Conservation (phyloP, 2,113 vertebrate genomes). For the Calidris pugnax region DNA sequence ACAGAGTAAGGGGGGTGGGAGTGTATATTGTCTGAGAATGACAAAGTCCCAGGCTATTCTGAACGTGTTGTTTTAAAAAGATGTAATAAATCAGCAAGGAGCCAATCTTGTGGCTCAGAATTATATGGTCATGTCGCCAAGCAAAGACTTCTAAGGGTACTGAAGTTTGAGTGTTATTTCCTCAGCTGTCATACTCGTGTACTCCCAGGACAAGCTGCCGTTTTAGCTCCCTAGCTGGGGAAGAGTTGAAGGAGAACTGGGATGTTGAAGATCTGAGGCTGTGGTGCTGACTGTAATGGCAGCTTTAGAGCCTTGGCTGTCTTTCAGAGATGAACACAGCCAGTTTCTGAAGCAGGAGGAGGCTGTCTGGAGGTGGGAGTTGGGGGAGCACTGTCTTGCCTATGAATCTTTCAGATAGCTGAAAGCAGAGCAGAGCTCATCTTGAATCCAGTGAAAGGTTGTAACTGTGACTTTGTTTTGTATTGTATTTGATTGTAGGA, state of each 20-base stretch:
- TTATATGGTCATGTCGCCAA: neutral
- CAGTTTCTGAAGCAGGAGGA: neutral
- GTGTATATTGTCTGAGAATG: neutral
- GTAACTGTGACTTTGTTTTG: neutral
- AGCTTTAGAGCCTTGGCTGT: neutral
- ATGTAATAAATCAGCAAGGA: neutral
- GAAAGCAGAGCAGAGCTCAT: neutral
- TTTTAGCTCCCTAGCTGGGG: neutral
- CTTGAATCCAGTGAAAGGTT: neutral
- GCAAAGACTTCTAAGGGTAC: neutral
- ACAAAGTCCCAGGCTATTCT: neutral
- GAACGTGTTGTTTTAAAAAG: neutral
- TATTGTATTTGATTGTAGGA: accelerated
- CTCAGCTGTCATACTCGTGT: neutral
- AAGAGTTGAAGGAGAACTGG: neutral
- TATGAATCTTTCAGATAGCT: neutral
- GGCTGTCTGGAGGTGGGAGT: neutral
- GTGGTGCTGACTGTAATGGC: neutral
- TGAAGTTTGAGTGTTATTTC: neutral
- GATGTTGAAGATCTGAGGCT: neutral
- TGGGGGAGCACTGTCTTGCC: neutral
- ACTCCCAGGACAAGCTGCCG: neutral
- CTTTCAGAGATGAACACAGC: neutral
- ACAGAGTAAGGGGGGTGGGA: neutral
- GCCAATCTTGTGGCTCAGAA: neutral